Conservation (phyloP, 2,888 invertebrate species). For the Ethmia dodecea region DNA sequence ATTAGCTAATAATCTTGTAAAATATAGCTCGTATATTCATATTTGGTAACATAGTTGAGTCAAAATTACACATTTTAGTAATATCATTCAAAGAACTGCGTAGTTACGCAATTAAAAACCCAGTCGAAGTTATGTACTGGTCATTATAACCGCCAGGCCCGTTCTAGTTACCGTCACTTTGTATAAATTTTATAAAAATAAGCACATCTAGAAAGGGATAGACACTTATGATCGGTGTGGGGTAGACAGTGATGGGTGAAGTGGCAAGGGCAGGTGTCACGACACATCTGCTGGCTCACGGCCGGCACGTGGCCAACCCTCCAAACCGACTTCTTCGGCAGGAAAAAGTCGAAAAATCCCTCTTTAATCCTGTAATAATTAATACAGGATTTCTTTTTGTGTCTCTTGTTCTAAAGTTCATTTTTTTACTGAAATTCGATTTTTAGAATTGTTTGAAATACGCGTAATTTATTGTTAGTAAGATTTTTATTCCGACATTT, state of each 20-base stretch:
- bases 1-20: too few relatives aligned
- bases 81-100: too few relatives aligned
- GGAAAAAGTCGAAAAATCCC: slow-evolving; percentile 60
- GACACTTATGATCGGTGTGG: slow-evolving; percentile 37
- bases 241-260: slow-evolving; percentile 58
- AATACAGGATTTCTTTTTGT: slow-evolving; percentile 25
- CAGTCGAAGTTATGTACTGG: slow-evolving; percentile 47
- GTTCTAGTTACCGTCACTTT: slow-evolving; percentile 74
- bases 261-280: slow-evolving; percentile 74
- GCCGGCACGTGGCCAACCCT: slow-evolving; percentile 72
- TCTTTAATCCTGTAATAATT: slow-evolving; percentile 33
- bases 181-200: slow-evolving; percentile 77
- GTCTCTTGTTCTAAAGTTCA: too few relatives aligned
- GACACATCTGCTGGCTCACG: slow-evolving; percentile 66
- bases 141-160: slow-evolving; percentile 68
- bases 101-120: slow-evolving; percentile 49
- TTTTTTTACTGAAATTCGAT: too few relatives aligned
- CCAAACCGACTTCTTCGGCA: slow-evolving; percentile 53
- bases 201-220: slow-evolving; percentile 59
- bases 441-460: too few relatives aligned
- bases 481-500: too few relatives aligned
- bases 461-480: too few relatives aligned
- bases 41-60: too few relatives aligned
- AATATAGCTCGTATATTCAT: too few relatives aligned
- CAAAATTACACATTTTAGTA: too few relatives aligned